phyloP scores from a whole-genome alignment of 2,797 vertebrate species.

The Discoglossus pictus region DNA sequence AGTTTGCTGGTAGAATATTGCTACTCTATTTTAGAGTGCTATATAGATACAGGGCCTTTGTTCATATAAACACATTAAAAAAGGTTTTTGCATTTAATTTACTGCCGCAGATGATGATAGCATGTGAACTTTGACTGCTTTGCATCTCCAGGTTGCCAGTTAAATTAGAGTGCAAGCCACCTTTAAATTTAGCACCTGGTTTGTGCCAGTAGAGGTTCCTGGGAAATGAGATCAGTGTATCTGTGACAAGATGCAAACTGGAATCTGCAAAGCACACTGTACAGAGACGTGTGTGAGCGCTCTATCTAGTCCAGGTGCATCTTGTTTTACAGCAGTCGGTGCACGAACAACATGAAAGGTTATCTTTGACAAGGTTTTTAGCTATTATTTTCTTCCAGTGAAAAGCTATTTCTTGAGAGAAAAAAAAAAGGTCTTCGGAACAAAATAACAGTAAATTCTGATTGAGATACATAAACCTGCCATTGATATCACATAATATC shows the following conservation, averaged over 20 bases:
- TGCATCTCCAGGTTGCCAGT: conserved; percentile 12
- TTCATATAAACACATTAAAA: conserved; percentile 24
- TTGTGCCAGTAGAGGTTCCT: conserved; percentile 23
- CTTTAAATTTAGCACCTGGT: conserved; percentile 7
- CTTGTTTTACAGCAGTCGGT: conserved; percentile 76
- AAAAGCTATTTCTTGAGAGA: conserved; percentile 83
- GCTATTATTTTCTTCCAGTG: conserved; percentile 90
- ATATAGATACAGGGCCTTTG: conserved; percentile 1
- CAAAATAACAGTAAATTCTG: conserved; percentile 99
- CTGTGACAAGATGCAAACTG: conserved; percentile 30
- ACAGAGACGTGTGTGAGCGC: conserved; percentile 68
- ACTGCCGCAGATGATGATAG: conserved; percentile 27
- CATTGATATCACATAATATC: conserved; percentile 99
- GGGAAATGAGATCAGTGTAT: conserved; percentile 25
- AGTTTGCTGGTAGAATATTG: too few relatives aligned
- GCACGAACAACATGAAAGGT: conserved; percentile 77
- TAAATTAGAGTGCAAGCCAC: conserved; percentile 33
- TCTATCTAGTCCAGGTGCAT: conserved; percentile 74
- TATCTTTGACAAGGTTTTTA: conserved; percentile 83
- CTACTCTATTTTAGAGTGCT: conserved; percentile 24
- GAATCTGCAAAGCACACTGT: conserved; percentile 30
- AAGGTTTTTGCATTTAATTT: conserved; percentile 44
- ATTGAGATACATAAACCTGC: conserved; percentile 96
- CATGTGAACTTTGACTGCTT: conserved; percentile 39
- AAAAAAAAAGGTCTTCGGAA: conserved; percentile 98